A percentile compares a stretch with the other conserved stretches of the same genome.
These are phyloP conservation scores for Elymnias hypermnestra DNA, from an alignment of 1,140 invertebrate species.

Conservation along the genomic window DNA sequence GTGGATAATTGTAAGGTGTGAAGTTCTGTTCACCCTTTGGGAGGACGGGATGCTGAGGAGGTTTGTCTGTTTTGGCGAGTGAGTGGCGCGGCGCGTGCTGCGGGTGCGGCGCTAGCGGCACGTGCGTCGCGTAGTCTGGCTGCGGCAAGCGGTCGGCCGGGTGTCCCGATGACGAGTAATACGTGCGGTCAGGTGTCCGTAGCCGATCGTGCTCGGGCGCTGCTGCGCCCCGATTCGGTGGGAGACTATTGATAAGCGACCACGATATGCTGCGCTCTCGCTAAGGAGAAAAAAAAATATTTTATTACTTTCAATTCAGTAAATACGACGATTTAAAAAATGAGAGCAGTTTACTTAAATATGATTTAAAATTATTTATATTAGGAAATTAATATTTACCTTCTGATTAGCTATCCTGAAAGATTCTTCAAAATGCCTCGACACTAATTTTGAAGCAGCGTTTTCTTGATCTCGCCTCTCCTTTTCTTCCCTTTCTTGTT, in stretches of 20 bases:
- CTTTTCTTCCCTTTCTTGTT: slow-evolving; percentile 78
- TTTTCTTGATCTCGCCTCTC: slow-evolving; percentile 82
- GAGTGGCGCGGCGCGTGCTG: slow-evolving; percentile 41
- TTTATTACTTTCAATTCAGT: too few relatives aligned
- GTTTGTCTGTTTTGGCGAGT: slow-evolving; percentile 77
- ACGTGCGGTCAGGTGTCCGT: slow-evolving; percentile 44
- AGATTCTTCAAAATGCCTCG: slow-evolving; percentile 94
- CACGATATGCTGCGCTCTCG: slow-evolving; percentile 69
- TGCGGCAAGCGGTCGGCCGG: slow-evolving; percentile 40
- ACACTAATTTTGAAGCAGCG: slow-evolving; percentile 81
- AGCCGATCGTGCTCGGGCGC: slow-evolving; percentile 59
- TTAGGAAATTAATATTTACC: slow-evolving; percentile 78
- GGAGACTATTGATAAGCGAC: slow-evolving; percentile 72
- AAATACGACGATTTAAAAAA: too few relatives aligned
- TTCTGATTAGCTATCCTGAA: slow-evolving; percentile 88
- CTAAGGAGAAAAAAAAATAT: slow-evolving; percentile 42
- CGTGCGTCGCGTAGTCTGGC: slow-evolving; percentile 42
- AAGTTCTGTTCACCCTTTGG: slow-evolving; percentile 86
- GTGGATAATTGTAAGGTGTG: slow-evolving; percentile 79
- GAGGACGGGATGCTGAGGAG: slow-evolving; percentile 74
- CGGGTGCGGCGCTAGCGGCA: slow-evolving; percentile 63
- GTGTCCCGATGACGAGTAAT: slow-evolving; percentile 35
- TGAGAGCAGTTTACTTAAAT: too few relatives aligned
- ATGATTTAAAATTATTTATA: too few relatives aligned
- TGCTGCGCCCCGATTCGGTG: slow-evolving; percentile 45